phyloP scores from a whole-genome alignment of 2,797 vertebrate genomes.

The Cetoscarus ocellatus region DNA sequence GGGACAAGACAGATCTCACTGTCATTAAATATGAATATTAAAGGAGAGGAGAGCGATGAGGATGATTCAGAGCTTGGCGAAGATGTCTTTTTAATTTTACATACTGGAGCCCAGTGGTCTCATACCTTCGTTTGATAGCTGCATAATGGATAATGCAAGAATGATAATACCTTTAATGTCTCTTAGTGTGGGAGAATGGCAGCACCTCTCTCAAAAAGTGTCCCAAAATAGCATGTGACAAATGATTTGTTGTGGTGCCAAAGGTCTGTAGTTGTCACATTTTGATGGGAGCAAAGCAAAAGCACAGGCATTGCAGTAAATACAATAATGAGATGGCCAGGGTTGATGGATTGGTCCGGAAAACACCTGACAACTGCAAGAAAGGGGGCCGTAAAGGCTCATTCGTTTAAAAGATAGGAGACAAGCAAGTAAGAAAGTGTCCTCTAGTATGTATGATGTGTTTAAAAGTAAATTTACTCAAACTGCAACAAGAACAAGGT shows the following conservation, averaged over 20 bases:
- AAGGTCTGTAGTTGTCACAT: background rate
- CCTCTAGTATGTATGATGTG: no score
- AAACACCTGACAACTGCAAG: no score
- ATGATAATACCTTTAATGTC: background rate
- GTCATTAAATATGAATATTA: slow-evolving; percentile 68
- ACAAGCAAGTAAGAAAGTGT: no score
- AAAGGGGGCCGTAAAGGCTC: no score
- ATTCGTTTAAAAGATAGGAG: no score
- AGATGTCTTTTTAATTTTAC: slow-evolving; percentile 38
- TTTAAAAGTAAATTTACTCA: no score
- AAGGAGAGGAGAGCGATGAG: slow-evolving; percentile 33
- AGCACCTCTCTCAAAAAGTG: background rate
- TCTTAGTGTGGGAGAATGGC: background rate
- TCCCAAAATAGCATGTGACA: background rate
- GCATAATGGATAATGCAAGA: background rate
- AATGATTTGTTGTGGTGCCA: background rate
- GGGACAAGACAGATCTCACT: slow-evolving; percentile 54
- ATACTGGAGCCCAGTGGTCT: background rate
- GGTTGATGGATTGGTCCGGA: no score
- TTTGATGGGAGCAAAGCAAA: background rate
- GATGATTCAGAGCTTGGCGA: slow-evolving; percentile 44
- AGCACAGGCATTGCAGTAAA: no score
- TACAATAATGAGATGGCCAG: no score
- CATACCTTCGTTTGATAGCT: background rate
- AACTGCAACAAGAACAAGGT: no score